phyloP scores from a whole-genome alignment of 2,797 vertebrate genomes.

The Ispidina lecontei region DNA sequence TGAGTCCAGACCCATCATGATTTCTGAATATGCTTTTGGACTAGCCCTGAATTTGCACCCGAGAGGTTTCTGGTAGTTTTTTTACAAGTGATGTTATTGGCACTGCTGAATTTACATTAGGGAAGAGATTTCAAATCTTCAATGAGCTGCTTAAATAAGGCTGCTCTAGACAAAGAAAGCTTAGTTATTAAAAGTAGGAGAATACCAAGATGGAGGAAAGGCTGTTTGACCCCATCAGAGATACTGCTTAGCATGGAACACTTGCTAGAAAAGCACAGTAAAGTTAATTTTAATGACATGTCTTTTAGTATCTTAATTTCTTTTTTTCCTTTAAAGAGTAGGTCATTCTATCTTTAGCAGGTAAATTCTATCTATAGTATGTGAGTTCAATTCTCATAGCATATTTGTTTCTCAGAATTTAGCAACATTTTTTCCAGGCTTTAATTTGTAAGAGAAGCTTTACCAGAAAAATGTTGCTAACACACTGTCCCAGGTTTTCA shows the following conservation, averaged over 20 bases:
- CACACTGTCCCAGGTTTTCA: neutral
- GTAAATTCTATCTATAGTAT: neutral
- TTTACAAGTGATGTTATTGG: neutral
- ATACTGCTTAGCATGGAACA: neutral
- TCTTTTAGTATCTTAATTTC: neutral
- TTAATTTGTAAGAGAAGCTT: neutral
- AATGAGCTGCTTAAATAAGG: neutral
- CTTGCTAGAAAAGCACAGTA: neutral
- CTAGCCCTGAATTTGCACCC: neutral
- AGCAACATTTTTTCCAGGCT: neutral
- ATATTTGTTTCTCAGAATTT: neutral
- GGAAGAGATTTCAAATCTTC: neutral
- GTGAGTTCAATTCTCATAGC: neutral
- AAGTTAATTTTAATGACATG: neutral
- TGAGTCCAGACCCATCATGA: fast-evolving
- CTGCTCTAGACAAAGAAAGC: neutral
- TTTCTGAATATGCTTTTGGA: neutral
- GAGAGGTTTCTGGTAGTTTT: neutral
- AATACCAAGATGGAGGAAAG: neutral
- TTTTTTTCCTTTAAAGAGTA: neutral
- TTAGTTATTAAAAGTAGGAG: neutral
- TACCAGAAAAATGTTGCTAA: neutral
- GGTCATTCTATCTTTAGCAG: neutral
- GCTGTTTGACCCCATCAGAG: neutral
- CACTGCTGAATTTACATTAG: neutral